Evolutionary conservation across 2,888 invertebrate genomes (phyloP).

Genomic region (Helobdella robusta): DNA sequence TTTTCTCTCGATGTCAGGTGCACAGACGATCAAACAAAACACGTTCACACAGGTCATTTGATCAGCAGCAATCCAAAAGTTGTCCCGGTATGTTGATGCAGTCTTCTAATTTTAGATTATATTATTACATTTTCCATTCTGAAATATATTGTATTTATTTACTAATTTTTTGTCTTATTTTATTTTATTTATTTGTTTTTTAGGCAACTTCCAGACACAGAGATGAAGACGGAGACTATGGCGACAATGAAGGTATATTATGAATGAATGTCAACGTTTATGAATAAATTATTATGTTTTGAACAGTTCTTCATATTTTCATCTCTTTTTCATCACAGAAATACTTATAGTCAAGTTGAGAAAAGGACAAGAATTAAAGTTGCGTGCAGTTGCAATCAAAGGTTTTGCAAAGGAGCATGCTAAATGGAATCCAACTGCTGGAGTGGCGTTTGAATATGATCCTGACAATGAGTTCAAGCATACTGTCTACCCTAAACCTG

Average conservation of each 20-base stretch:
- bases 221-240: constrained; percentile 82
- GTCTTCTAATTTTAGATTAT: neutral
- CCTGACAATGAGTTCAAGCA: constrained; percentile 94
- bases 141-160: neutral
- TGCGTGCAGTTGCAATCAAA: constrained; percentile 92
- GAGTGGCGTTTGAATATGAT: constrained; percentile 97
- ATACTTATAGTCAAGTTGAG: constrained; percentile 63
- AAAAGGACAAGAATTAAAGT: constrained; percentile 80
- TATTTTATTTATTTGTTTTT: constrained; percentile 16
- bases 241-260: constrained; percentile 67
- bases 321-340: constrained; percentile 2
- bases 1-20: constrained; percentile 93
- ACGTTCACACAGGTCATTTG: constrained; percentile 91
- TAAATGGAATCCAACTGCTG: constrained; percentile 98
- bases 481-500: constrained; percentile 86
- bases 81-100: constrained; percentile 57
- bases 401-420: constrained; percentile 86
- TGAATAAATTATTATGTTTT: neutral
- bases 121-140: neutral
- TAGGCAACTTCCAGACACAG: constrained; percentile 73
- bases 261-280: neutral
- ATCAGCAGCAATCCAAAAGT: constrained; percentile 76
- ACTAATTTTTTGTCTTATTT: neutral
- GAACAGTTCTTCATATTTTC: neutral
- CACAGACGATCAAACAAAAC: constrained; percentile 79